Evolutionary conservation across 2,113 vertebrate species (phyloP), one percentile per base, ranked within the genome.

Genomic region (Tetraodon nigroviridis): DNA sequence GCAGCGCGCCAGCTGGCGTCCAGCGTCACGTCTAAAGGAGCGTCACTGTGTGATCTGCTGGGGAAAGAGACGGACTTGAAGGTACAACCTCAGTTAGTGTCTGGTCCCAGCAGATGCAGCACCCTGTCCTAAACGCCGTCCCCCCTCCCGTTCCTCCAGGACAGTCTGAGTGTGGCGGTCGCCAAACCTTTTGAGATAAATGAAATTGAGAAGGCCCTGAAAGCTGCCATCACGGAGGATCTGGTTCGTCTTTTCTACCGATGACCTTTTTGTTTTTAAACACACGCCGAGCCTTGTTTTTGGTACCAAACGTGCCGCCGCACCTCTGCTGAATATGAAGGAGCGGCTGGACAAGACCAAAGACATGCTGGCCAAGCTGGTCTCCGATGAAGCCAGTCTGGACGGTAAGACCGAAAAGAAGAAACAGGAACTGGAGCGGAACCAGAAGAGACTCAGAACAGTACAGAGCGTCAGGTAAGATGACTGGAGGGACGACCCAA

Each of bases 401-500:
- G 95, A 99, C 66, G 89, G 90, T 66, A 98, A 97, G 87, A 96
- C 97, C 15, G 94, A 97, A 65, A 98, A 97, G 83, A 93, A 93
- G 69, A 97, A 93, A 67, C 82, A 91, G 70, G 97, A 98, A 37
- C 85, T 98, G 81, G 95, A 98, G 80, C 93, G 95, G 75, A 96
- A 92, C 73, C 93, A 86, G 58, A 97, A 96, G 75, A 94, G 96
- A 44, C 90, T 98, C 0, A 93, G 96, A 81, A 94, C 94, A 0
- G 87, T 98, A 1, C 95, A 96, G 71, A 96, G 91, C 21, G 93
- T 98, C 75, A 92, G 96, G 97, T 98, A 59, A 83, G 74, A n/a
- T n/a, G n/a, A n/a, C n/a, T n/a, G n/a, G n/a, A n/a, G n/a, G 72
- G 94, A 98, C 64, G 95, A 99, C n/a, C 86, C 98, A 44, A 93